These are phyloP conservation scores for Julus scanicus DNA, from an alignment of 2,888 invertebrate genomes.

Conservation along the genomic window DNA sequence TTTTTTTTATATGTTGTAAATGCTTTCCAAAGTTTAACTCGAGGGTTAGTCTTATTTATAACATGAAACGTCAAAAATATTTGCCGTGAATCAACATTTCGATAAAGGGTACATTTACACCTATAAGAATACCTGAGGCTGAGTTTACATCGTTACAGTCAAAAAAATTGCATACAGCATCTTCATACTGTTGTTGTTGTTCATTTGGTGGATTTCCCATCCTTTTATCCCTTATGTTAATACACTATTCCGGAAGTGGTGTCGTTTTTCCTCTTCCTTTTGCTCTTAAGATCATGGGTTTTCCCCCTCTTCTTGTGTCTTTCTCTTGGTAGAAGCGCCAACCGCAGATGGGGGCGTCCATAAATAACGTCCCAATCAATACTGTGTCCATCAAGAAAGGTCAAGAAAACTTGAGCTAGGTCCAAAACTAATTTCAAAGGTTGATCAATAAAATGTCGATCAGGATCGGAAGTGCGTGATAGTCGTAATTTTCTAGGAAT, in stretches of 20 bases:
- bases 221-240: neutral
- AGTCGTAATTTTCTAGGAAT: neutral
- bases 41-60: too few species aligned
- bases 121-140: too few species aligned
- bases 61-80: too few species aligned
- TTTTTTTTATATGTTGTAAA: too few species aligned
- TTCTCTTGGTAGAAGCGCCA: neutral
- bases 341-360: constrained; percentile 29
- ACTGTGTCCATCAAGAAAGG: neutral
- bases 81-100: too few species aligned
- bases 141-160: too few species aligned
- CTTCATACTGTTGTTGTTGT: neutral
- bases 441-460: constrained; percentile 16
- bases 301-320: neutral
- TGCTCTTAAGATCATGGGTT: neutral
- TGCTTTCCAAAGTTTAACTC: too few species aligned
- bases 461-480: neutral
- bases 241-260: neutral
- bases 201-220: neutral
- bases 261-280: neutral
- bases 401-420: neutral
- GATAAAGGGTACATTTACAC: too few species aligned
- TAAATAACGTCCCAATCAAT: neutral
- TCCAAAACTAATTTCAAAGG: neutral
- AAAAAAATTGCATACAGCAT: too few species aligned